Percentiles rank a stretch among this genome's conserved stretches.
phyloP scores from a whole-genome alignment of 1,140 invertebrate species.

The Pomphorhynchus laevis region DNA sequence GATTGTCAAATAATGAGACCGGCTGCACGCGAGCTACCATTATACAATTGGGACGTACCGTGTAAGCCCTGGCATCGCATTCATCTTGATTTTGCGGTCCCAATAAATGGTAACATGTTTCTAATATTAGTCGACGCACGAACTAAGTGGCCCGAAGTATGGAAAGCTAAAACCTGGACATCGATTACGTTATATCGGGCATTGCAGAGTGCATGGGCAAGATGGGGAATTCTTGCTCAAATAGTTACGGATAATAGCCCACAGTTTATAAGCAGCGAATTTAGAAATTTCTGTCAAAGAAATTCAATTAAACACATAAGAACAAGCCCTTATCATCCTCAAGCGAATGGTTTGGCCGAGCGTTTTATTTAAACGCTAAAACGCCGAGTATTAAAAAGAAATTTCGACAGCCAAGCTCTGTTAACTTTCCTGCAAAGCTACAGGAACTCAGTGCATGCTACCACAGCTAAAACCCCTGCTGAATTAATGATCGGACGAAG shows the following conservation, averaged over 20 bases:
- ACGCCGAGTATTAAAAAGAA: too few species aligned
- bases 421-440: not conserved
- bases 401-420: too few species aligned
- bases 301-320: conserved; percentile 14
- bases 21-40: conserved; percentile 11
- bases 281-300: conserved; percentile 13
- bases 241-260: conserved; percentile 17
- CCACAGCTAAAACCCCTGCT: not conserved
- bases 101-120: conserved; percentile 16
- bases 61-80: conserved; percentile 19
- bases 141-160: conserved; percentile 19
- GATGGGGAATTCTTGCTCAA: conserved; percentile 12
- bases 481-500: not conserved
- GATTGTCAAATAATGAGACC: conserved; percentile 13
- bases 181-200: conserved; percentile 9
- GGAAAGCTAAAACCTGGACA: conserved; percentile 1
- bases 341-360: conserved; percentile 13
- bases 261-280: conserved; percentile 15
- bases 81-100: conserved; percentile 23
- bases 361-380: not conserved
- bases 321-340: conserved; percentile 13
- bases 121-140: conserved; percentile 19
- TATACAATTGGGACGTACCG: conserved; percentile 16
- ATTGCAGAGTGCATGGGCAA: conserved; percentile 7
- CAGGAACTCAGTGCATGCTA: not conserved